These are phyloP conservation scores for Lasioglossum baleicum DNA, from an alignment of 1,140 invertebrate genomes.

Conservation along the genomic window DNA sequence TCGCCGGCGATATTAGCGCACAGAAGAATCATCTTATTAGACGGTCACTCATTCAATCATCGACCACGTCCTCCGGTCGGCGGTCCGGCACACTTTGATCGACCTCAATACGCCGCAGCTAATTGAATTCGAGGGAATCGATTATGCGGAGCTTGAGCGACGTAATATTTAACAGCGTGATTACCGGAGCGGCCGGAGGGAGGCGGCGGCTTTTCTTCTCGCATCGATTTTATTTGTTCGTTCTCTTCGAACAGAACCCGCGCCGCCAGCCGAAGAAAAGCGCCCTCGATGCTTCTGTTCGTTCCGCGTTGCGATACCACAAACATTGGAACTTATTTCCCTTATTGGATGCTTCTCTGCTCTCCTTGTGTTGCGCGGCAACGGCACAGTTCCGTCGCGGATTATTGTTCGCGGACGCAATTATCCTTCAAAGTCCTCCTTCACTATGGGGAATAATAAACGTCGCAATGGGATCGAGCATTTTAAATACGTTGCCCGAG, in stretches of 20 bases:
- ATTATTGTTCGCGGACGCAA: neutral
- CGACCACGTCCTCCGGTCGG: neutral
- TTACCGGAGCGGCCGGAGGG: neutral
- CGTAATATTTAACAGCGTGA: conserved; percentile 28
- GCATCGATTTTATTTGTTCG: conserved; percentile 3
- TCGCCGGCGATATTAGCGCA: no score
- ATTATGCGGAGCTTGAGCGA: conserved; percentile 12
- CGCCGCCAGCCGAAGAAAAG: neutral
- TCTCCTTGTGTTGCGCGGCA: neutral
- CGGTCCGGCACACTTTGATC: conserved; percentile 32
- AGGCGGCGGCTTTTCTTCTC: neutral
- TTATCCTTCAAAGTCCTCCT: neutral
- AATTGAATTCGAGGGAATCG: conserved; percentile 59
- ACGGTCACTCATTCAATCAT: neutral
- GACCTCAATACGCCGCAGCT: conserved; percentile 50
- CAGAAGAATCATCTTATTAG: neutral
- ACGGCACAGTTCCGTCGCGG: neutral
- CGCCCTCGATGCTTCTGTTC: conserved; percentile 1
- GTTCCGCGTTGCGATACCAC: neutral
- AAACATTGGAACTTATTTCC: neutral
- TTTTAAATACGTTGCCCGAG: neutral
- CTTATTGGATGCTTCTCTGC: no score
- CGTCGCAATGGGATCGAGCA: neutral
- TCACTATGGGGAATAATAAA: neutral
- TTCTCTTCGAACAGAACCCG: neutral